Base-by-base conservation (phyloP, 2,797 vertebrate genomes). In the Acipenser transmontanus region DNA sequence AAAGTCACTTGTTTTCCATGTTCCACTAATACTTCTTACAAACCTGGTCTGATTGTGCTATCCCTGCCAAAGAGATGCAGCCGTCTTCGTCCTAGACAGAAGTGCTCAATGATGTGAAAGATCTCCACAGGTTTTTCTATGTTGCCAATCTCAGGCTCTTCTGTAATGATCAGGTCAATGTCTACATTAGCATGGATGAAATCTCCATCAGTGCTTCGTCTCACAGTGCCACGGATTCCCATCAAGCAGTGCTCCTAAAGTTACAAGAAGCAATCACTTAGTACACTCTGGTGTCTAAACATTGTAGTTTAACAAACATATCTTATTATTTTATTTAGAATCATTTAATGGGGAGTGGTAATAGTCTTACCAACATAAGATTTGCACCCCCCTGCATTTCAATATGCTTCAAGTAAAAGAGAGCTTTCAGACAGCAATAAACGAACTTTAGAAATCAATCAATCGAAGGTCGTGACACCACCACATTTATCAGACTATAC, bases 131-230 rank as follows among this genome's bases (percentile, higher is more conserved):
- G 96, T 65, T 99, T 99, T 82, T 99, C 97, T 17, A 97, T 96
- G 66, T 98, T 98, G 66, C 96, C 96, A 65, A 98, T 97, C 78
- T 99, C 96, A 0, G 96, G 96, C 77, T 98, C 97, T 74, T 98
- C 96, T 0, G 96, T 98, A 76, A 99, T 99, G 73, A 99, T 98
- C 57, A 99, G 83, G 82, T 99, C 97, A 64, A 99, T 99, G 75
- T 99, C 97, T 7, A 99, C 96, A 2, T 99, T 99, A 49, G 96
- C 95, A 9, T 99, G 96, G 78, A 99, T 99, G 79, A 99, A 99
- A 80, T 99, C 96, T 0, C 96, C 96, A 0, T 99, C 96, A 0
- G 92, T 97, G 71, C 96, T 98, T 67, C 96, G 86, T 3, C 95
- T 92, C 50, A 99, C 96, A 0, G 94, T 98, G 62, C 96, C 97